phyloP scores from a whole-genome alignment of 2,797 vertebrate species.

The Lemur catta region DNA sequence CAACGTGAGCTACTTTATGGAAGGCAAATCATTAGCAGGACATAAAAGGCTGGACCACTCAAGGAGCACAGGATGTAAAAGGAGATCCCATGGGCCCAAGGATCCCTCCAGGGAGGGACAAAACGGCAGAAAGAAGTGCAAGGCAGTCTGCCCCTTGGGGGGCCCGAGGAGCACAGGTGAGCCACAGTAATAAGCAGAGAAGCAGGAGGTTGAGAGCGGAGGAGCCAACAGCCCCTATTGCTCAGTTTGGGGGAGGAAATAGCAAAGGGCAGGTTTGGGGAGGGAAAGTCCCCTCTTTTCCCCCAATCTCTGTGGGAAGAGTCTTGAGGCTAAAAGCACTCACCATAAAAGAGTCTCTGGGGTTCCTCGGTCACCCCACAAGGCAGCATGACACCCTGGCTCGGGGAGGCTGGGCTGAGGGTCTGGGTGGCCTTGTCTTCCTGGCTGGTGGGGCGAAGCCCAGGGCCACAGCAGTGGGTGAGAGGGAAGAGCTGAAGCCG shows the following conservation, averaged over 20 bases:
- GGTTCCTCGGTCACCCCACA: constrained; percentile 89
- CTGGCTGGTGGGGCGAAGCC: constrained; percentile 84
- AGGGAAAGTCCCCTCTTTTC: constrained; percentile 65
- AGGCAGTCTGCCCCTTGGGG: not conserved
- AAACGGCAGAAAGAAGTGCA: not conserved
- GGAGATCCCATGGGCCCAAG: not conserved
- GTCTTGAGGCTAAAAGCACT: constrained; percentile 76
- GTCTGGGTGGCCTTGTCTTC: constrained; percentile 90
- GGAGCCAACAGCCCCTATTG: not conserved
- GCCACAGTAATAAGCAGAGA: not conserved
- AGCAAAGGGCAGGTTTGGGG: constrained; percentile 32
- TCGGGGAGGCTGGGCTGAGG: constrained; percentile 86
- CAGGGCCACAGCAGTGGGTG: constrained; percentile 88
- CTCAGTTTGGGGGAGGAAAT: constrained; percentile 61
- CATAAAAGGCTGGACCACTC: not conserved
- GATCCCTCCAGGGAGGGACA: not conserved
- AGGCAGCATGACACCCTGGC: constrained; percentile 89
- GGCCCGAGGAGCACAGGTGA: not conserved
- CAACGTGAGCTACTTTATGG: not conserved
- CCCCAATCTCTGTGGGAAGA: constrained; percentile 50
- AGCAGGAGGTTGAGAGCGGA: not conserved
- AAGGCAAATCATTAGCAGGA: not conserved
- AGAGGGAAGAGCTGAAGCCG: constrained; percentile 88
- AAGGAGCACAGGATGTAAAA: not conserved
- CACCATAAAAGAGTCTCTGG: constrained; percentile 89